Evolutionary conservation across 2,888 invertebrate species (phyloP).

Genomic region (Glyphotaelius pellucidus): DNA sequence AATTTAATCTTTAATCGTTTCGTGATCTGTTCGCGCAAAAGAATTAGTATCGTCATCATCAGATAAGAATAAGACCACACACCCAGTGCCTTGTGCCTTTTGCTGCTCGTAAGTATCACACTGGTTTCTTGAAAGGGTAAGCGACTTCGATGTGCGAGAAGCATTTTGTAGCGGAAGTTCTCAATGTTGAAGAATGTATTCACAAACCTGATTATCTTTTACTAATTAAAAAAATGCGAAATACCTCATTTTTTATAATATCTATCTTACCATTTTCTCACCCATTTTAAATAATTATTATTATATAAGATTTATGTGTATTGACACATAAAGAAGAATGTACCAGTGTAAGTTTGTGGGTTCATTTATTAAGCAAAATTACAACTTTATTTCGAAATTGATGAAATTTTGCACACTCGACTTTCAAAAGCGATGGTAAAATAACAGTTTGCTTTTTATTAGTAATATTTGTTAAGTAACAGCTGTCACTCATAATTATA

Average conservation of each 20-base stretch:
- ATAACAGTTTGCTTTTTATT: too few species aligned
- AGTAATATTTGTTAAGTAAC: too few species aligned
- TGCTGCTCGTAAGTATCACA: neutral
- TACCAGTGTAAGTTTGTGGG: too few species aligned
- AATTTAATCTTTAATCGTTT: conserved; percentile 24
- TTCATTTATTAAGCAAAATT: too few species aligned
- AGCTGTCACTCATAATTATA: too few species aligned
- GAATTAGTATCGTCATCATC: conserved; percentile 19
- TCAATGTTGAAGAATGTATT: neutral
- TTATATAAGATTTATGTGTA: too few species aligned
- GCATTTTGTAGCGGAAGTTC: neutral
- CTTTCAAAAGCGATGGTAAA: too few species aligned
- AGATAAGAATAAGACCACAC: conserved; percentile 31
- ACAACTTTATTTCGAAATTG: too few species aligned
- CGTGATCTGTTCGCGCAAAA: conserved; percentile 32
- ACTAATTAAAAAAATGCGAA: neutral
- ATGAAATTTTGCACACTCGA: too few species aligned
- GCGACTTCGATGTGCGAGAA: neutral
- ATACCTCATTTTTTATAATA: neutral
- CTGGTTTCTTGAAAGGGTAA: neutral
- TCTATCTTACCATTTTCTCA: neutral
- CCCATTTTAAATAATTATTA: too few species aligned
- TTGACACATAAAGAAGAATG: too few species aligned
- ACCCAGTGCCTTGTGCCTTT: neutral
- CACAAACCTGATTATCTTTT: neutral